Evolutionary conservation across 92 coral and sea anemone genomes (phyloP).

Genomic region (Pocillopora meandrina): DNA sequence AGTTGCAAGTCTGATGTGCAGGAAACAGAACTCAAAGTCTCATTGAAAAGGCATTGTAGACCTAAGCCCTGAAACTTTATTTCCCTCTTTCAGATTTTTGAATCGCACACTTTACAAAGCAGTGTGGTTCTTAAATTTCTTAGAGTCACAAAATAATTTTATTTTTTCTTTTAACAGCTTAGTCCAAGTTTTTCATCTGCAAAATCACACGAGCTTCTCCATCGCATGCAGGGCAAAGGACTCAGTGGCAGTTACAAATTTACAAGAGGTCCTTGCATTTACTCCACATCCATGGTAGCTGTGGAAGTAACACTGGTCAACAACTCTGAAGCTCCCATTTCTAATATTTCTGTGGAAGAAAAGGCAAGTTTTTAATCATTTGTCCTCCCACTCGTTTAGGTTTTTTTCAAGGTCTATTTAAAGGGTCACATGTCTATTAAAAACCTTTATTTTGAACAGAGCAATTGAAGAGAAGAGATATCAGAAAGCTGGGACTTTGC

Average conservation of each 20-base stretch:
- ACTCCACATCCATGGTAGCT: slow-evolving; percentile 90
- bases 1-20: too few species aligned
- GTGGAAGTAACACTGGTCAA: slow-evolving; percentile 86
- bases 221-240: slow-evolving; percentile 92
- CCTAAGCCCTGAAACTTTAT: too few species aligned
- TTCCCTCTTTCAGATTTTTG: too few species aligned
- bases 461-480: too few species aligned
- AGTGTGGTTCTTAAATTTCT: neutral
- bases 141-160: neutral
- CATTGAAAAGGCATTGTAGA: too few species aligned
- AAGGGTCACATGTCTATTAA: too few species aligned
- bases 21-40: too few species aligned
- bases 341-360: slow-evolving; percentile 80
- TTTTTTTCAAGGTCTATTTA: neutral
- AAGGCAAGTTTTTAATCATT: slow-evolving; percentile 50
- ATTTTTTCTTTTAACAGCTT: slow-evolving; percentile 46
- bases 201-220: slow-evolving; percentile 86
- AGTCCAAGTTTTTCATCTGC: slow-evolving; percentile 77
- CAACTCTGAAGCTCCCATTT: slow-evolving; percentile 69
- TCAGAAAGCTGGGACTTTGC: too few species aligned
- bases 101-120: too few species aligned
- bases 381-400: neutral
- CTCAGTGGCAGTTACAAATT: slow-evolving; percentile 86
- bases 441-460: neutral
- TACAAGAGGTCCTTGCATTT: slow-evolving; percentile 92